A percentile compares a stretch with the other conserved stretches of the same genome.
Conservation (phyloP, 2,888 invertebrate genomes). For the Ormia ochracea region DNA sequence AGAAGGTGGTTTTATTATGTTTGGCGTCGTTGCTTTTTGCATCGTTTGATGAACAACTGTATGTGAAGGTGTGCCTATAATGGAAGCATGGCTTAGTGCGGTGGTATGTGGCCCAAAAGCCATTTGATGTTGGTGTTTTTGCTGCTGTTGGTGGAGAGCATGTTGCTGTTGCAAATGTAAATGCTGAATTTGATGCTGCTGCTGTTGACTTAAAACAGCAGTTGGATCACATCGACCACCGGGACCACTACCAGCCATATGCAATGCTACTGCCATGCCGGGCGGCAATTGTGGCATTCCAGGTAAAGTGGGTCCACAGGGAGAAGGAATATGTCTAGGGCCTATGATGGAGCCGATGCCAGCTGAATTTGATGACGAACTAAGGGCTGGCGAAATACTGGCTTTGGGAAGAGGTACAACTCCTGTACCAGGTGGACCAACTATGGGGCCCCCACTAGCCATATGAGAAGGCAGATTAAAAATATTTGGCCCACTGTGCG, state of each 20-base stretch:
- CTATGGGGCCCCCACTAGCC: constrained; percentile 50
- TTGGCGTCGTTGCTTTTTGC: constrained; percentile 53
- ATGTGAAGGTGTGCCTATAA: constrained; percentile 25
- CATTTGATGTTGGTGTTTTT: constrained; percentile 64
- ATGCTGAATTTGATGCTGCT: constrained; percentile 70
- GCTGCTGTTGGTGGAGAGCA: constrained; percentile 70
- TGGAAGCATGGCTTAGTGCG: constrained; percentile 31
- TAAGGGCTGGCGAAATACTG: constrained; percentile 75
- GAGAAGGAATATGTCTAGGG: constrained; percentile 71
- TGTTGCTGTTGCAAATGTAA: constrained; percentile 70
- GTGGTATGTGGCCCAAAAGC: constrained; percentile 35
- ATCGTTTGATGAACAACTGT: constrained; percentile 25
- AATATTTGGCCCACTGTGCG: constrained; percentile 77
- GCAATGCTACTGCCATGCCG: constrained; percentile 73
- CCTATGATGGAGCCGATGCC: constrained; percentile 63
- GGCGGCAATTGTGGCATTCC: constrained; percentile 71
- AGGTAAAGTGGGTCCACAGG: constrained; percentile 68
- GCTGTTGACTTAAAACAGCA: constrained; percentile 69
- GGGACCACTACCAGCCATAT: constrained; percentile 62
- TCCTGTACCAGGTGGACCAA: constrained; percentile 64
- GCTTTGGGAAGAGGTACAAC: constrained; percentile 73
- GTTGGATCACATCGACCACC: constrained; percentile 68
- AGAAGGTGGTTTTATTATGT: constrained; percentile 49
- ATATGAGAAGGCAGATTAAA: constrained; percentile 75
- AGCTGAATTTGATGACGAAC: constrained; percentile 74